Evolutionary conservation across 2,113 vertebrate genomes (phyloP), one percentile per base, ranked within the genome.

Genomic region (Odontophorus gujanensis): DNA sequence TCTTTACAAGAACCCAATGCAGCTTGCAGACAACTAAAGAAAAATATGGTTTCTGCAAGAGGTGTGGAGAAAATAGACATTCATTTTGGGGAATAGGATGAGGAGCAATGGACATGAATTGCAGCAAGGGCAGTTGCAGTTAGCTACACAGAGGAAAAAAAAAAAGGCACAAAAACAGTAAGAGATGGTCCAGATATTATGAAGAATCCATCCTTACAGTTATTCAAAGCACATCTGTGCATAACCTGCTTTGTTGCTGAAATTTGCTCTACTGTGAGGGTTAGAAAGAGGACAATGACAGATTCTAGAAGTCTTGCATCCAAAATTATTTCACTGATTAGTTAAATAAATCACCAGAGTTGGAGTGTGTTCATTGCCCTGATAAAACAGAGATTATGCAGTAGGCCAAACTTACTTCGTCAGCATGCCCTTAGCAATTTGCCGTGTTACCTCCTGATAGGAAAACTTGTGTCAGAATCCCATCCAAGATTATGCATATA

Each of bases 191-290:
- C 25, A 22, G 51, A 17, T 10, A 42, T 5, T 47, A 16, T 62
- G 69, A 74, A 74, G 58, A 53, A 38, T 1, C 36, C 2, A 0
- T 61, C 43, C 40, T 84, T 50, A 34, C 43, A 55, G 36, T 57
- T 22, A 21, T 0, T 42, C 7, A 11, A 4, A 36, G 5, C 17
- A 0, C 22, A 81, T 71, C 15, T 3, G 5, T 74, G 18, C 18
- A 19, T 59, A 38, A 0, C 0, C 1, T 79, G 42, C 11, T 45
- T 62, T 81, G 55, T 25, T 24, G 16, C 58, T 85, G 48, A 79
- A 65, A 48, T 32, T 26, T 47, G 11, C 7, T 3, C 18, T 53
- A 1, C 42, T 50, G 8, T 69, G 36, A 30, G 15, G 15, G 5
- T 3, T 24, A 32, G 14, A 10, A 34, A 45, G 50, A 40, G 61